Conservation (phyloP, 2,113 vertebrate genomes). For the Rhea americana region DNA sequence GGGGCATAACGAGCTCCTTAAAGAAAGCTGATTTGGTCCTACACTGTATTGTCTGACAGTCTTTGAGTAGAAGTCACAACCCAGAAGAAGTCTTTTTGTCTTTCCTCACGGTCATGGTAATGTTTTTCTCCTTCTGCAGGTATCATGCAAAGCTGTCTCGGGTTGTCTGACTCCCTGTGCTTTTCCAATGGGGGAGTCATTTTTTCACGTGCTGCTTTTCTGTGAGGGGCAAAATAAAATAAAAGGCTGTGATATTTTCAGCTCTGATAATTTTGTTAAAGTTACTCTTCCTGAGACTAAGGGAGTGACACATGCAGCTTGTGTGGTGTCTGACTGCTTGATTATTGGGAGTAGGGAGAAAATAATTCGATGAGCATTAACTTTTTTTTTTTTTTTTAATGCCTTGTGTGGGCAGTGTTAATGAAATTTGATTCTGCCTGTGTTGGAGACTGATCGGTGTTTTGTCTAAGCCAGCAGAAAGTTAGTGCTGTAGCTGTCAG, state of each 20-base stretch:
- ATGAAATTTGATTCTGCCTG: accelerated
- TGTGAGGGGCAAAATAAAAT: not conserved
- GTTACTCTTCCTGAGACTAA: not conserved
- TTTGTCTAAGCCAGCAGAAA: accelerated
- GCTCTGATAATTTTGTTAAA: not conserved
- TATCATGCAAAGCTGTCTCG: not conserved
- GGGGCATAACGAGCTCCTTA: not conserved
- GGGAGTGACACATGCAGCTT: not conserved
- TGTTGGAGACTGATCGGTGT: not conserved
- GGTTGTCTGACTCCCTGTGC: not conserved
- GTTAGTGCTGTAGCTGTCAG: not conserved
- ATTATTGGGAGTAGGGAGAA: not conserved
- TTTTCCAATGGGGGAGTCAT: accelerated
- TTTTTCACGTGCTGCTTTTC: not conserved
- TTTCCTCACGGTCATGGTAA: accelerated
- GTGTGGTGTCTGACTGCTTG: not conserved
- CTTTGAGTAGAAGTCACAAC: accelerated
- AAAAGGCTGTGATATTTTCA: not conserved
- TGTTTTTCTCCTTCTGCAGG: not conserved
- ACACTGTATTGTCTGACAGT: not conserved
- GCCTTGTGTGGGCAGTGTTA: not conserved
- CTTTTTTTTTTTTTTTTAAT: not conserved
- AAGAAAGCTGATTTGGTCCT: not conserved
- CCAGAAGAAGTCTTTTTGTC: not conserved
- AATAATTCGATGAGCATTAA: not conserved